These are phyloP conservation scores for Catharus ustulatus DNA, from an alignment of 2,797 vertebrate genomes.

Conservation along the genomic window DNA sequence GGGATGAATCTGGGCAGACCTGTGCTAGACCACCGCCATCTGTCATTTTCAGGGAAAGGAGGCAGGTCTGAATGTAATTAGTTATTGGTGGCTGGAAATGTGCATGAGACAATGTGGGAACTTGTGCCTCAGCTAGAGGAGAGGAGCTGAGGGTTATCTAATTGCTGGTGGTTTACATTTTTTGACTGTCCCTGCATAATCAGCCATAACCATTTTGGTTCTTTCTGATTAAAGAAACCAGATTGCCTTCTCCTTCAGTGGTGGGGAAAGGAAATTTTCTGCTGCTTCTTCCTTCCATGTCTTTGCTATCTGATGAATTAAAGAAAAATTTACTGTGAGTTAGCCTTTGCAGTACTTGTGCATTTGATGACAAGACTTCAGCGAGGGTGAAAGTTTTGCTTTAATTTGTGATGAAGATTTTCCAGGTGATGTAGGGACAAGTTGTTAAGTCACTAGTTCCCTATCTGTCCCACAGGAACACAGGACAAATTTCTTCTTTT, in stretches of 20 bases:
- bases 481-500: background rate
- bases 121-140: background rate
- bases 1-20: slow-evolving; percentile 36
- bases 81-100: slow-evolving; percentile 15
- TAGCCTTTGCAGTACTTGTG: background rate
- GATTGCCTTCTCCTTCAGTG: background rate
- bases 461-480: background rate
- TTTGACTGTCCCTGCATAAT: background rate
- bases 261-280: background rate
- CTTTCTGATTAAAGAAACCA: background rate
- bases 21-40: slow-evolving; percentile 6
- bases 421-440: background rate
- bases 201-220: background rate
- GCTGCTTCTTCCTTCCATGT: background rate
- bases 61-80: slow-evolving; percentile 28
- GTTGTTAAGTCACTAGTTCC: background rate
- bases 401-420: background rate
- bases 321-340: background rate
- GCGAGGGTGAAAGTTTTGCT: accelerated
- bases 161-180: background rate
- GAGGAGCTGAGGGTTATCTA: background rate
- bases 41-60: slow-evolving; percentile 48
- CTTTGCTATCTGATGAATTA: background rate
- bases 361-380: background rate
- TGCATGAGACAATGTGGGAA: background rate